Base-by-base conservation (phyloP, 2,113 vertebrate species). In the Talpa occidentalis region DNA sequence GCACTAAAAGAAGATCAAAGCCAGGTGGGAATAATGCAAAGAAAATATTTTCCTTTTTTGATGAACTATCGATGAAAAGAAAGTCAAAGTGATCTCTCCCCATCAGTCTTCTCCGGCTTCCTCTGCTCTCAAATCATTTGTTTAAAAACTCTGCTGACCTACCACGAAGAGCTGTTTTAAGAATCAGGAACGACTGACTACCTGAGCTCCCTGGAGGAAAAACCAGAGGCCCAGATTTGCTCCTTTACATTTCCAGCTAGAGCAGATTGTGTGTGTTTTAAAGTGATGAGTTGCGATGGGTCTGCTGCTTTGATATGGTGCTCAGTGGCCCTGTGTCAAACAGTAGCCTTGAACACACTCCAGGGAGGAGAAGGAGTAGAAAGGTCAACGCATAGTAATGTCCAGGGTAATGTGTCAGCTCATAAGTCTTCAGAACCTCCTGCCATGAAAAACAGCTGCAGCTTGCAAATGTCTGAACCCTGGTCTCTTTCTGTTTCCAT, bases 341-440 rank as follows among this genome's bases (percentile, higher is more conserved):
- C 90, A 10, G 97, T 96, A 94, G 95, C 90, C 95, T 94, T 94
- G 85, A 96, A 73, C 52, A 90, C 64, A 78, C 88, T 94, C 96
- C 19, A 26, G 95, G 94, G 96, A 95, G 73, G 47, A 76, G 52
- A 94, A 67, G 44, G 69, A 96, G 88, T 73, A 30, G 64, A 74
- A 52, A 94, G 94, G 92, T 95, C 94, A 97, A 0, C 6, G n/a
- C 22, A 16, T 32, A 59, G 47, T 56, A 89, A 96, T 44, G n/a
- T 76, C 84, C 44, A 92, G 92, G 84, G 69, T 42, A 88, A 96
- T 91, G 60, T 96, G 64, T 96, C 81, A 92, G 44, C 85, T 94
- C 74, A 1, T 86, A 94, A 96, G 88, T 96, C 92, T 96, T 97
- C 56, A 90, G 92, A 89, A 74, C 26, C 73, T 87, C 49, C 47